Conservation (phyloP, 2,888 invertebrate genomes). For the Parasteatoda lunata region DNA sequence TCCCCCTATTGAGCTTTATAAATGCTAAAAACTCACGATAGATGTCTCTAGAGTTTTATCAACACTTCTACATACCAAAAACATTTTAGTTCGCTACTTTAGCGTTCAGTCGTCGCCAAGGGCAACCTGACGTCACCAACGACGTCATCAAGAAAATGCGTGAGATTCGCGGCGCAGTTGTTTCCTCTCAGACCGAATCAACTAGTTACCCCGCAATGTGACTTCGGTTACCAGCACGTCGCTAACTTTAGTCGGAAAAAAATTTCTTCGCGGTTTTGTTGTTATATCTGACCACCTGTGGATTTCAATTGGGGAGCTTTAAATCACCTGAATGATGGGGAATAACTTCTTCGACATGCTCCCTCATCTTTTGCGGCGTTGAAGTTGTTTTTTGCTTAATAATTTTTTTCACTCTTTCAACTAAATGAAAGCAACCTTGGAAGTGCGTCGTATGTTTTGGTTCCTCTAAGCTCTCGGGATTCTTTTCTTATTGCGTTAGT, state of each 20-base stretch:
- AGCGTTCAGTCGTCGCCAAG: constrained; percentile 51
- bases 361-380: not conserved
- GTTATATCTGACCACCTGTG: constrained; percentile 59
- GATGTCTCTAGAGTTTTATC: constrained; percentile 31
- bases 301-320: constrained; percentile 26
- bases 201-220: constrained; percentile 46
- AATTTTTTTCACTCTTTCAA: constrained; percentile 19
- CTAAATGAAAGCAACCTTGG: constrained; percentile 46
- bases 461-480: not conserved
- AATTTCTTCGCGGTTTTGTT: constrained; percentile 49
- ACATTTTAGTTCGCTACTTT: constrained; percentile 5
- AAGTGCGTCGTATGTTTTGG: constrained; percentile 57
- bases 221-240: constrained; percentile 7
- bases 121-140: constrained; percentile 49
- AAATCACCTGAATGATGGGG: constrained; percentile 6
- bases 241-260: constrained; percentile 35
- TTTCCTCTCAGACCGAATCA: not conserved
- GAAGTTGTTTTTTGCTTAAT: constrained; percentile 1
- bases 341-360: not conserved
- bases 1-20: not conserved
- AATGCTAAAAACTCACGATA: not conserved
- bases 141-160: constrained; percentile 35
- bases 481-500: constrained; percentile 1
- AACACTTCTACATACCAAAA: not conserved
- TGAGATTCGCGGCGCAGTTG: constrained; percentile 40